Evolutionary conservation across 2,113 vertebrate genomes (phyloP).

Genomic region (Isurus oxyrinchus): DNA sequence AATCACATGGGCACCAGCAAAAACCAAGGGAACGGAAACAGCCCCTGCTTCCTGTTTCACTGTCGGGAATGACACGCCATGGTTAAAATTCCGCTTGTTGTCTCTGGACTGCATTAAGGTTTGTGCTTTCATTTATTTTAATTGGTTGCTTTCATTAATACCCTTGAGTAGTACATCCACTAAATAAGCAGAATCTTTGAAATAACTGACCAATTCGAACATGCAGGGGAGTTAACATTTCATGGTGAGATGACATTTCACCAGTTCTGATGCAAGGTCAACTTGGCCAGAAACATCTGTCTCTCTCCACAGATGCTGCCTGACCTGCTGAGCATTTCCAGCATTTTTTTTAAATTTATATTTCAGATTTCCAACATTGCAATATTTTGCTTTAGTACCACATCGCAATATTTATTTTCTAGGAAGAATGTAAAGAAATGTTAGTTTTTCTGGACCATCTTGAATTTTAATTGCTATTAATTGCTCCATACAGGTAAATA

Average conservation of each 20-base stretch:
- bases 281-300: too few species aligned
- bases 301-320: too few species aligned
- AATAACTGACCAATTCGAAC: too few species aligned
- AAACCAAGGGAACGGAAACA: too few species aligned
- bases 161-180: not conserved
- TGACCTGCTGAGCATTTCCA: too few species aligned
- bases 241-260: too few species aligned
- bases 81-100: not conserved
- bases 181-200: not conserved
- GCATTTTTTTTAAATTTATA: too few species aligned
- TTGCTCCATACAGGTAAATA: not conserved
- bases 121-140: not conserved
- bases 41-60: too few species aligned
- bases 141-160: not conserved
- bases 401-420: not conserved
- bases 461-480: not conserved
- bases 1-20: too few species aligned
- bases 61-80: too few species aligned
- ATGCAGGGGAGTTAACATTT: too few species aligned
- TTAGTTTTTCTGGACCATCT: not conserved
- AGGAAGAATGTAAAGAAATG: not conserved
- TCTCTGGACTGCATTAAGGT: not conserved
- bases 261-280: too few species aligned
- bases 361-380: not conserved
- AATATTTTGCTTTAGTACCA: not conserved